These are phyloP conservation scores for Sphaerophoria rueppellii DNA, from an alignment of 2,888 invertebrate species.

Conservation along the genomic window DNA sequence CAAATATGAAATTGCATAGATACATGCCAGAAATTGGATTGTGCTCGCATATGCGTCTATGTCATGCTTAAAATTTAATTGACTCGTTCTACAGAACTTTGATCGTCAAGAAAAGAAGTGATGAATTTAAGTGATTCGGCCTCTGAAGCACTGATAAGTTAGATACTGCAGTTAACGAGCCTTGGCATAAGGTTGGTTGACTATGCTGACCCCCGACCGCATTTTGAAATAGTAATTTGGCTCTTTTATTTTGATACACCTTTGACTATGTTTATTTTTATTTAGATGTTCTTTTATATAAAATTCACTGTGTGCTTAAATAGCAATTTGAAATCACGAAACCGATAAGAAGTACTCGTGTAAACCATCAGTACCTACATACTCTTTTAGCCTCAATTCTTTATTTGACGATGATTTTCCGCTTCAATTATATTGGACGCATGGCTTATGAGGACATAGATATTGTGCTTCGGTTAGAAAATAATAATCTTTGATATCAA, in stretches of 20 bases:
- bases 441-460: not conserved
- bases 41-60: not conserved
- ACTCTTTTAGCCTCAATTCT: not conserved
- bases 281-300: slow-evolving; percentile 32
- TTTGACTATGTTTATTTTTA: not conserved
- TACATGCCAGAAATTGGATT: not conserved
- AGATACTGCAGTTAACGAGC: slow-evolving; percentile 39
- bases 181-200: slow-evolving; percentile 14
- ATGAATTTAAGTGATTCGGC: slow-evolving; percentile 35
- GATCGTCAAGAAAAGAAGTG: slow-evolving; percentile 46
- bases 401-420: slow-evolving; percentile 49
- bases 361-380: not conserved
- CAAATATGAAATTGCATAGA: slow-evolving; percentile 65
- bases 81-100: slow-evolving; percentile 41
- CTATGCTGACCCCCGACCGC: slow-evolving; percentile 18
- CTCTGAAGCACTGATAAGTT: slow-evolving; percentile 33
- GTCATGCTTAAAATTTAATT: slow-evolving; percentile 49
- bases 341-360: slow-evolving; percentile 33
- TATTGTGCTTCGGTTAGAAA: not conserved
- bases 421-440: slow-evolving; percentile 45
- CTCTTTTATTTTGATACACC: slow-evolving; percentile 13
- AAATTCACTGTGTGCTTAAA: slow-evolving; percentile 29
- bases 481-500: slow-evolving; percentile 15
- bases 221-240: slow-evolving; percentile 18
- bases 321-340: slow-evolving; percentile 57